phyloP scores from a whole-genome alignment of 2,888 invertebrate species.

The Elmis aenea region DNA sequence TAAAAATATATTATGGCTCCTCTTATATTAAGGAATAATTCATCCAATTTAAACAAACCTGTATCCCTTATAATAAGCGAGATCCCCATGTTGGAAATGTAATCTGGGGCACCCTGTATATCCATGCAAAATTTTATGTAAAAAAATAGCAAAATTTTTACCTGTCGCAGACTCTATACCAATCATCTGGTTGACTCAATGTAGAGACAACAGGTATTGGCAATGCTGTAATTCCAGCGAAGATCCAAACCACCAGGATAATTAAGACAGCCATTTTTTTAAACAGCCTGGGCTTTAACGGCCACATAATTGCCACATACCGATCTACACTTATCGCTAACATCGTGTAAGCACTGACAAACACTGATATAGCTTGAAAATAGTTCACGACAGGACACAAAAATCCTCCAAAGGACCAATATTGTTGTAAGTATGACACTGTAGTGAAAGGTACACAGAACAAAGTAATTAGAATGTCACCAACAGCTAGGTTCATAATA shows the following conservation, averaged over 20 bases:
- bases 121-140: too few relatives aligned
- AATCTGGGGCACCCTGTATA: too few relatives aligned
- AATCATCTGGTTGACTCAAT: slow-evolving; percentile 56
- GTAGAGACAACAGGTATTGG: slow-evolving; percentile 74
- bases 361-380: slow-evolving; percentile 73
- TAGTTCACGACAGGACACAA: slow-evolving; percentile 82
- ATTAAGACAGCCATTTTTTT: slow-evolving; percentile 65
- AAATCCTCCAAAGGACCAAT: slow-evolving; percentile 85
- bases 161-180: slow-evolving; percentile 61
- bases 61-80: too few relatives aligned
- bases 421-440: slow-evolving; percentile 71
- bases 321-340: slow-evolving; percentile 88
- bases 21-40: too few relatives aligned
- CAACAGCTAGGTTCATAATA: slow-evolving; percentile 82
- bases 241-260: slow-evolving; percentile 67
- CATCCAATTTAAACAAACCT: too few relatives aligned
- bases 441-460: slow-evolving; percentile 91
- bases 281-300: slow-evolving; percentile 74
- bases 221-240: slow-evolving; percentile 72
- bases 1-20: too few relatives aligned
- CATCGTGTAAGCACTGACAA: slow-evolving; percentile 84
- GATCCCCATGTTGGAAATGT: too few relatives aligned
- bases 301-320: slow-evolving; percentile 86
- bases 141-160: slow-evolving; percentile 39
- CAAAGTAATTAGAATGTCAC: slow-evolving; percentile 84